Evolutionary conservation across 2,888 invertebrate genomes (phyloP).

Genomic region (Aphodius sticticus): DNA sequence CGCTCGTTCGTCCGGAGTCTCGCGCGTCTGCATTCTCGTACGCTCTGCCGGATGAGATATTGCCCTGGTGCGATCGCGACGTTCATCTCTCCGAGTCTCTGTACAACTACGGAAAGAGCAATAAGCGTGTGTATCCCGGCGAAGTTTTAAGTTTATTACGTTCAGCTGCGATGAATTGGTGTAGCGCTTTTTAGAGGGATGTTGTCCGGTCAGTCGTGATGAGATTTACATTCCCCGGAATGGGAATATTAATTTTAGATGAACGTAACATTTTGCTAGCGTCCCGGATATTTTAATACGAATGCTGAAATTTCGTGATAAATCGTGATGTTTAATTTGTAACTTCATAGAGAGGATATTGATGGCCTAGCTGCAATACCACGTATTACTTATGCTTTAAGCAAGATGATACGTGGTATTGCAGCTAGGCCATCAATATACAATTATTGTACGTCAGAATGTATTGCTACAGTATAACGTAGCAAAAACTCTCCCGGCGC

Average conservation of each 20-base stretch:
- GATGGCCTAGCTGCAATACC: no score
- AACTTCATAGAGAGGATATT: not conserved
- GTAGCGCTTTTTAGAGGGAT: not conserved
- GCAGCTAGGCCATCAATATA: no score
- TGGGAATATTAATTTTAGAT: not conserved
- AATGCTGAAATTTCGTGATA: not conserved
- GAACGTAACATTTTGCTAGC: not conserved
- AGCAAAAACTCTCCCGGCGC: not conserved
- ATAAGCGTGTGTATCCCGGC: not conserved
- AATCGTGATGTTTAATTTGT: not conserved
- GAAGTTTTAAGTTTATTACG: not conserved
- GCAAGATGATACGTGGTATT: no score
- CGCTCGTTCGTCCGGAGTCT: not conserved
- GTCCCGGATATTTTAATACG: not conserved
- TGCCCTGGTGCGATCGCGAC: not conserved
- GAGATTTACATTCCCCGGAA: not conserved
- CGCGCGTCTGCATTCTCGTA: not conserved
- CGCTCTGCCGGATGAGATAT: not conserved
- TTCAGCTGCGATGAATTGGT: not conserved
- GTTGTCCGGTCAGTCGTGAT: not conserved
- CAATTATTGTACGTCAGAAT: no score
- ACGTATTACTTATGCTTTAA: no score
- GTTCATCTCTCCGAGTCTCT: not conserved
- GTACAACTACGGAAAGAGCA: slow-evolving; percentile 4
- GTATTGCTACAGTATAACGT: not conserved